These are phyloP conservation scores for Antrozous pallidus DNA, from an alignment of 2,797 vertebrate genomes.

Conservation along the genomic window DNA sequence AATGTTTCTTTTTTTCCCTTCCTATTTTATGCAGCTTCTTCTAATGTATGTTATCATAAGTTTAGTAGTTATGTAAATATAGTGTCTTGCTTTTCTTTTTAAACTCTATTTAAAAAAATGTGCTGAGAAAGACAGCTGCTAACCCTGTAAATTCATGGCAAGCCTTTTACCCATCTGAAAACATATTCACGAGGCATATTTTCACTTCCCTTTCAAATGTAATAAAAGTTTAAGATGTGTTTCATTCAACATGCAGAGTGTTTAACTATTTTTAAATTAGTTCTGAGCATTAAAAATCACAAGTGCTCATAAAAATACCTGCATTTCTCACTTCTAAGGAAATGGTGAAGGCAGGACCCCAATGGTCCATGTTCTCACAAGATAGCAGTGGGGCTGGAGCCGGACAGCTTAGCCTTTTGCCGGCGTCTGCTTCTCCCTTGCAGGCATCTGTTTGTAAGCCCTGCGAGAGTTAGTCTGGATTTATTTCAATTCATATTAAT, in stretches of 20 bases:
- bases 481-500: conserved; percentile 56
- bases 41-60: not conserved
- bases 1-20: not conserved
- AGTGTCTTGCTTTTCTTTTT: not conserved
- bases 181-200: not conserved
- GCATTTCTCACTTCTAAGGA: not conserved
- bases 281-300: not conserved
- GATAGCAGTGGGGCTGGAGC: not conserved
- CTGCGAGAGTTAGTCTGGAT: conserved; percentile 1
- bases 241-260: not conserved
- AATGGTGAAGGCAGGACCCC: not conserved
- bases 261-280: conserved; percentile 19
- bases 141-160: not conserved
- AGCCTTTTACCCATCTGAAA: not conserved
- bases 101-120: not conserved
- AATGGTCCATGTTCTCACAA: fast-evolving
- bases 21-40: not conserved
- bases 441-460: not conserved
- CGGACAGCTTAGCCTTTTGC: fast-evolving
- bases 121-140: not conserved
- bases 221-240: conserved; percentile 25
- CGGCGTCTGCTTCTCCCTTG: not conserved
- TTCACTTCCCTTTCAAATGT: conserved; percentile 20
- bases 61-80: not conserved
- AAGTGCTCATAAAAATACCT: not conserved